phyloP scores from a whole-genome alignment of 2,888 invertebrate genomes.

The Acleris laterana region DNA sequence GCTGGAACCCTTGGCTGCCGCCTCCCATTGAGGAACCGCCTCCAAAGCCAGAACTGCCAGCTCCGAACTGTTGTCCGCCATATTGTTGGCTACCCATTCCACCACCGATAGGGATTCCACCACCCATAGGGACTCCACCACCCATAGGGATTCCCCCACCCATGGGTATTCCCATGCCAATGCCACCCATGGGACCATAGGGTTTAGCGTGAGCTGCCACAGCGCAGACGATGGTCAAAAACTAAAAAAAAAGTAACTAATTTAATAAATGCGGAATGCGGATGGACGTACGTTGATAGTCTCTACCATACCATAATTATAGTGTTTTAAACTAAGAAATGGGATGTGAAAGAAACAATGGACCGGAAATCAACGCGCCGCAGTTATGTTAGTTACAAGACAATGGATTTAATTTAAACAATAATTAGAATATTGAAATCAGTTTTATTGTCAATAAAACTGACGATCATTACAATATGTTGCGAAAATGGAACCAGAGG shows the following conservation, averaged over 20 bases:
- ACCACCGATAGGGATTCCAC: background rate
- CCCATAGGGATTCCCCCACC: constrained; percentile 5
- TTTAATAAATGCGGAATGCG: too few species aligned
- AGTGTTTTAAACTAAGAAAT: too few species aligned
- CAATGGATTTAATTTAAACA: too few species aligned
- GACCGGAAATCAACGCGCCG: too few species aligned
- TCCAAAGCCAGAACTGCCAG: constrained; percentile 29
- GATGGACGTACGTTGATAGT: too few species aligned
- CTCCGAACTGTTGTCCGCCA: constrained; percentile 29
- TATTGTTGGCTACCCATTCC: constrained; percentile 9
- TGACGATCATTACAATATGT: too few species aligned
- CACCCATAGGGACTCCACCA: background rate
- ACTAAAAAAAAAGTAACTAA: constrained; percentile 15
- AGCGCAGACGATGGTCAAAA: constrained; percentile 23
- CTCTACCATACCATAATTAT: too few species aligned
- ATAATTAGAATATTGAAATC: too few species aligned
- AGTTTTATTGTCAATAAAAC: too few species aligned
- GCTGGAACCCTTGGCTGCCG: constrained; percentile 17
- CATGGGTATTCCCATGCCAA: constrained; percentile 8
- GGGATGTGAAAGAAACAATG: too few species aligned
- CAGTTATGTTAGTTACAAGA: too few species aligned
- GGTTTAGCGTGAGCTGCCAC: constrained; percentile 27
- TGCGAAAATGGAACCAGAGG: too few species aligned
- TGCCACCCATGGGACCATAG: constrained; percentile 13
- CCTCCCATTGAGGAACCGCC: constrained; percentile 15